Evolutionary conservation across 2,797 vertebrate species (phyloP).

Genomic region (Caiman crocodilus): DNA sequence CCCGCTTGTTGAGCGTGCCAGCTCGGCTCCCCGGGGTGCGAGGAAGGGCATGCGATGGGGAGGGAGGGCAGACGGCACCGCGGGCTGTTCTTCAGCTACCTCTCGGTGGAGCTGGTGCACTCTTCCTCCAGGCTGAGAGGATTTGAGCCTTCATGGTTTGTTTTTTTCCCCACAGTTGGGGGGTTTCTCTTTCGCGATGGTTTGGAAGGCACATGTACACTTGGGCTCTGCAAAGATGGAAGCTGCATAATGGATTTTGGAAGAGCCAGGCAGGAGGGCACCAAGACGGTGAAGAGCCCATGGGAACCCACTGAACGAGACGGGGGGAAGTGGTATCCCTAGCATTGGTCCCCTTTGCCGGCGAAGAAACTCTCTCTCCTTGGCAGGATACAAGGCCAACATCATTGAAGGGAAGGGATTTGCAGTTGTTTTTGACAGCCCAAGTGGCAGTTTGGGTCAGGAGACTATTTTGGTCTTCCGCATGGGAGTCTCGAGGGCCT

Average conservation of each 20-base stretch:
- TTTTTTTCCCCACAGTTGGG: neutral
- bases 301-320: neutral
- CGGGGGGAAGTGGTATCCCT: neutral
- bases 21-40: no score
- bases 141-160: neutral
- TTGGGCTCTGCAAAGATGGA: neutral
- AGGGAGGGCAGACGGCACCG: no score
- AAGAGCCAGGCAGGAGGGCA: neutral
- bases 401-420: neutral
- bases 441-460: neutral
- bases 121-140: neutral
- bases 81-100: no score
- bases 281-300: neutral
- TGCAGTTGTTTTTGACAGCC: neutral
- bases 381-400: neutral
- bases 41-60: no score
- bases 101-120: no score
- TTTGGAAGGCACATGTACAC: neutral
- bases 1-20: no score
- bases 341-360: neutral
- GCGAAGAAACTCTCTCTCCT: neutral
- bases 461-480: neutral
- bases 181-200: neutral
- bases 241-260: neutral
- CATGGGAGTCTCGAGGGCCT: neutral